Evolutionary conservation across 2,113 vertebrate genomes (phyloP), one percentile per base, ranked within the genome.

Genomic region (Myrmecophaga tridactyla): DNA sequence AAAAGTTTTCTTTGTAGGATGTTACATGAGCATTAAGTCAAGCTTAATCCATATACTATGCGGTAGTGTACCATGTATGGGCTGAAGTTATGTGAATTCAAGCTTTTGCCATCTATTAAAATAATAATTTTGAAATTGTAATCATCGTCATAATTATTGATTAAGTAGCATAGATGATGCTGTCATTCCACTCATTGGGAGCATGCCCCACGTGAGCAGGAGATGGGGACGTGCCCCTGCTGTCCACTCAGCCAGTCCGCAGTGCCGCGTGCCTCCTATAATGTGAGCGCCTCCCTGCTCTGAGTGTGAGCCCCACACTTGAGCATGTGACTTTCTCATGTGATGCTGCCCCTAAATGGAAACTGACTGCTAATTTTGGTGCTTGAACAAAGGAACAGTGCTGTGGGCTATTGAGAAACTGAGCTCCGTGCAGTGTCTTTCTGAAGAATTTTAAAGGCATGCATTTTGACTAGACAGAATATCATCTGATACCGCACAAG

Each of bases 181-280:
- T 20, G 3, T 27, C 31, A 4, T 87, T 56, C 31, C 11, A 58
- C 13, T 48, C 27, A 8, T 1, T 72, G 82, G 82, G 36, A 62
- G 7, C 18, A 0, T 15, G 48, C 21, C 29, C 23, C 6, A 0
- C 5, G 21, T 6, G 62, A 34, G 51, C 10, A 2, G 29, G 36
- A 34, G 56, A 7, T 36, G n/a, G 8, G 21, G 18, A 23, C 29
- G 21, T 7, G 39, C 62, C 34, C 9, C 27, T 67, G 69, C 36
- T 0, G 25, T 76, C 6, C 6, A 34, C 48, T 53, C 17, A 70
- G 82, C 41, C 51, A 18, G 48, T 29, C 3, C 10, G 39, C 8
- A 3, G 25, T 46, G 60, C n/a, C 17, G 7, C 7, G 1, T 12
- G n/a, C 20, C 12, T 39, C 7, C 4, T 12, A 0, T 0, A 5